Evolutionary conservation across 2,113 vertebrate species (phyloP), one percentile per base, ranked within the genome.

Genomic region (Tupaia tana): DNA sequence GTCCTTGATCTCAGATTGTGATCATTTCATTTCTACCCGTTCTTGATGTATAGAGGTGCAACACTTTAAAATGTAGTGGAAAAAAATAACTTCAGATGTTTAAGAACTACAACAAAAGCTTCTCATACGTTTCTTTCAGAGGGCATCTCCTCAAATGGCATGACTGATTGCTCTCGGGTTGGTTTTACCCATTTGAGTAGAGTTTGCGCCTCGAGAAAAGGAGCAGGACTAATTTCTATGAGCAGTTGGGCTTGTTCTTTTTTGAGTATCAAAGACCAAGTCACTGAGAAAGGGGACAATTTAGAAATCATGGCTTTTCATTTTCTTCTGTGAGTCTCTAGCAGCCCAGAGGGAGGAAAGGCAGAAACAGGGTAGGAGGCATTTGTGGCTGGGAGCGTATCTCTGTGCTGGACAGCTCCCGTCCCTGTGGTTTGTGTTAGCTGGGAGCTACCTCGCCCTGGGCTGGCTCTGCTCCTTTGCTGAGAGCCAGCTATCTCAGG

Each of bases 351-450:
- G 43, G 43, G 43, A 43, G 43, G 43, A 43, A 43, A 43, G 43
- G 43, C 43, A 43, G 43, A 43, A 43, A 43, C 43, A 43, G 43
- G 43, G 43, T 43, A 16, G 20, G 15, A 64, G 12, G 13, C 27
- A n/a, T 3, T 20, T 9, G 1, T 16, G 2, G 12, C 29, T 59
- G 9, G 16, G 3, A 6, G 9, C 10, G 2, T 1, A 0, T n/a
- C 11, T 31, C 14, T 14, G 64, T 31, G 24, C 13, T 78, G 43
- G 16, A 54, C 14, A 25, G 15, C 22, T 54, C 6, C 34, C 29
- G 24, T 31, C 1, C 1, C 56, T 59, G 56, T 7, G 11, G 22
- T 79, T 3, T 7, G 3, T 43, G 0, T 11, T 69, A 9, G 25
- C 9, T 24, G 34, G 6, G 27, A 3, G 24, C 1, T 13, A 0